These are phyloP conservation scores for Pyrrhosoma nymphula DNA, from an alignment of 2,888 invertebrate genomes.

Conservation along the genomic window DNA sequence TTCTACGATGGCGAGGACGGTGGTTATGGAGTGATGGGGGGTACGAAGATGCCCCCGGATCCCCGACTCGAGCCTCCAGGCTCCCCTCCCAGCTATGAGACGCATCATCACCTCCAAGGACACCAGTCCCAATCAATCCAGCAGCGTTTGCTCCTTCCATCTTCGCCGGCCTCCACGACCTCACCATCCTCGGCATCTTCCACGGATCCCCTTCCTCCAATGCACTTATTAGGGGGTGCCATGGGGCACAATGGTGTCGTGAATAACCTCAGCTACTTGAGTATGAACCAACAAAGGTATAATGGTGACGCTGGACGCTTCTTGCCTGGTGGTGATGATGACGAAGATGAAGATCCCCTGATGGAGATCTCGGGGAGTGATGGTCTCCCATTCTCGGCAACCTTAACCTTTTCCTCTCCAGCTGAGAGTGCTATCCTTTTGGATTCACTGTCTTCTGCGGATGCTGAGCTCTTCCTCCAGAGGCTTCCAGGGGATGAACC, in stretches of 20 bases:
- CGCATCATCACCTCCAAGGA: slow-evolving; percentile 53
- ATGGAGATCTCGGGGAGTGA: slow-evolving; percentile 90
- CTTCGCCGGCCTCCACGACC: slow-evolving; percentile 47
- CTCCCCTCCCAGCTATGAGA: slow-evolving; percentile 58
- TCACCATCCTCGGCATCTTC: slow-evolving; percentile 58
- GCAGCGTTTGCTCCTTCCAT: slow-evolving; percentile 46
- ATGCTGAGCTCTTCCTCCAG: slow-evolving; percentile 90
- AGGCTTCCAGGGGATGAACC: slow-evolving; percentile 79
- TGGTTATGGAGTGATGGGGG: slow-evolving; percentile 52
- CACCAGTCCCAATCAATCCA: slow-evolving; percentile 54
- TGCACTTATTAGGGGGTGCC: slow-evolving; percentile 69
- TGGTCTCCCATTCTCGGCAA: slow-evolving; percentile 90
- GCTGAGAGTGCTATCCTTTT: slow-evolving; percentile 87
- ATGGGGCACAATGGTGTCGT: slow-evolving; percentile 64
- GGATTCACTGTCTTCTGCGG: slow-evolving; percentile 84
- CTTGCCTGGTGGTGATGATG: slow-evolving; percentile 78
- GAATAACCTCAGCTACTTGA: slow-evolving; percentile 61
- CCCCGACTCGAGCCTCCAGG: slow-evolving; percentile 64
- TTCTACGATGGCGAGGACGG: slow-evolving; percentile 86
- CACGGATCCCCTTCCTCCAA: slow-evolving; percentile 69
- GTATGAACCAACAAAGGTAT: slow-evolving; percentile 63
- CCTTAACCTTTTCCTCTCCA: slow-evolving; percentile 88
- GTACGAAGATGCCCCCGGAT: slow-evolving; percentile 69
- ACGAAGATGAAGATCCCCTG: slow-evolving; percentile 85
- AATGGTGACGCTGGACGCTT: slow-evolving; percentile 71